These are phyloP conservation scores for Mycalesis mineus DNA, from an alignment of 2,888 invertebrate genomes.

Conservation along the genomic window DNA sequence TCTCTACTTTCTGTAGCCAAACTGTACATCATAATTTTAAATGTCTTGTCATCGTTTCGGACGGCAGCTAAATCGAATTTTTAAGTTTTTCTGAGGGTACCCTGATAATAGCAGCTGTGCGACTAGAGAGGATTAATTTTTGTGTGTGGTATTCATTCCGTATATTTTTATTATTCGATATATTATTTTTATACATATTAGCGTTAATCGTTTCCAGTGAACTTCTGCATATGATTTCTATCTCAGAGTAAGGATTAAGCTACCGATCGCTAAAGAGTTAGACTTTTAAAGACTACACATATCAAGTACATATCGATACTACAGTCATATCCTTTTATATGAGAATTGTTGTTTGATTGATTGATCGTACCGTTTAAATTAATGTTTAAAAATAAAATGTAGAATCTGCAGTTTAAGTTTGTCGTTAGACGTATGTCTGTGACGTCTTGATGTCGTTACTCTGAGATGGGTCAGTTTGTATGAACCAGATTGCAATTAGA, in stretches of 20 bases:
- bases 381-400: background rate
- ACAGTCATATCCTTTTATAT: background rate
- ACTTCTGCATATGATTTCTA: slow-evolving; percentile 37
- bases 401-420: no score
- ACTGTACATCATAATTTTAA: slow-evolving; percentile 35
- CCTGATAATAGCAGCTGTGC: slow-evolving; percentile 17
- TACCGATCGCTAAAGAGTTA: background rate
- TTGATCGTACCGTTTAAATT: background rate
- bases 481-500: slow-evolving; percentile 64
- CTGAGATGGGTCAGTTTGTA: slow-evolving; percentile 24
- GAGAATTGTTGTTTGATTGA: background rate
- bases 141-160: slow-evolving; percentile 77
- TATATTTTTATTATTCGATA: slow-evolving; percentile 53
- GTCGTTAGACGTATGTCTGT: no score
- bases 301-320: slow-evolving; percentile 8
- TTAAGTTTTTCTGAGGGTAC: slow-evolving; percentile 16
- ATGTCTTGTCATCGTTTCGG: slow-evolving; percentile 26
- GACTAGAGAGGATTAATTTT: slow-evolving; percentile 63
- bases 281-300: background rate
- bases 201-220: slow-evolving; percentile 53
- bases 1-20: no score
- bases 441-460: slow-evolving; percentile 4
- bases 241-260: slow-evolving; percentile 10
- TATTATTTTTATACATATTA: slow-evolving; percentile 55
- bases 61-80: slow-evolving; percentile 25